Evolutionary conservation across 2,113 vertebrate genomes (phyloP), one percentile per base, ranked within the genome.

Genomic region (Lontra canadensis): DNA sequence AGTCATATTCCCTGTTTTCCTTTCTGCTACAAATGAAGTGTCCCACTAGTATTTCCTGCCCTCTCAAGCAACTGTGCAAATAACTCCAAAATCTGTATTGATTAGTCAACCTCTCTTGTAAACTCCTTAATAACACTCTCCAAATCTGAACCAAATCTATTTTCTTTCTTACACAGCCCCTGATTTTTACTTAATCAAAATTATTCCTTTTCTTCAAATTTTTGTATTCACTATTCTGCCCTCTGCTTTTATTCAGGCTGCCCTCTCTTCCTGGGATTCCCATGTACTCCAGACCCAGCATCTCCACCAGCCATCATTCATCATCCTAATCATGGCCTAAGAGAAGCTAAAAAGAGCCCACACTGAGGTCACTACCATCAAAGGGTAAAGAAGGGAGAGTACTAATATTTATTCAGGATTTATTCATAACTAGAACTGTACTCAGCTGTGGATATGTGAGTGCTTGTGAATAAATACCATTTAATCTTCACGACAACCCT

Each of bases 401-500:
- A 26, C 78, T 61, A 82, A 34, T 47, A 76, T 69, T 89, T 76
- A 94, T 39, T 69, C n/a, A 55, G 25, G 6, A 29, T 55, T 74
- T n/a, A 71, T 52, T 69, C 81, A 76, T 78, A 63, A 5, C 34
- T 84, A 93, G 57, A 90, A 87, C 21, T 52, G 84, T 85, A 36
- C 21, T 55, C 90, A 67, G 26, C 18, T 73, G 31, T 57, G n/a
- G 6, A 34, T 9, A 7, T 71, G n/a, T 61, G 42, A 39, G 36
- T 61, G 67, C 31, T 49, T 89, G 29, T 65, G 14, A 95, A 94
- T 86, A 90, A 82, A 78, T 95, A 83, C 89, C 67, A 86, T n/a
- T 78, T 74, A 59, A 88, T 84, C 55, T 74, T 76, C 83, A 89
- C 15, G 63, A 42, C 18, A 59, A 83, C 15, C 6, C 26, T 49